These are phyloP conservation scores for Aspidoscelis tigris DNA, from an alignment of 2,113 vertebrate genomes.

Conservation along the genomic window DNA sequence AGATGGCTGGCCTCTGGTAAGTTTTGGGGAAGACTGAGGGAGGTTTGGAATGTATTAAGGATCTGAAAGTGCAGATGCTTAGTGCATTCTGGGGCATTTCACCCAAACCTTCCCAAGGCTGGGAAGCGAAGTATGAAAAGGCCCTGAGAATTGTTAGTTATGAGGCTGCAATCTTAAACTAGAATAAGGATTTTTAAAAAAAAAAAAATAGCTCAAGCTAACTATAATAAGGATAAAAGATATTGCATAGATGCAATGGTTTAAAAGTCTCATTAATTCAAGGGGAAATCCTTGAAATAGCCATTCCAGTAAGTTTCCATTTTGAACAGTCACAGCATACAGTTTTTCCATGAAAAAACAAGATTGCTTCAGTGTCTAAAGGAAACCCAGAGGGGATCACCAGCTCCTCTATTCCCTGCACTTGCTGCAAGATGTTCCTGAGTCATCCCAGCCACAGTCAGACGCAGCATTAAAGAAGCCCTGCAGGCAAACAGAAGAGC, in stretches of 20 bases:
- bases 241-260: conserved; percentile 36
- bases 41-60: too few relatives aligned
- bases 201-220: too few relatives aligned
- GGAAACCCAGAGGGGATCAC: conserved; percentile 36
- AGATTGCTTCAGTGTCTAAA: conserved; percentile 65
- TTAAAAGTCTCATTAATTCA: conserved; percentile 58
- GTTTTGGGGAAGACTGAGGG: too few relatives aligned
- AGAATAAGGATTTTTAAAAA: background rate
- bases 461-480: rapidly evolving
- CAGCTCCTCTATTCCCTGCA: conserved; percentile 18
- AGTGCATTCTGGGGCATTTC: too few relatives aligned
- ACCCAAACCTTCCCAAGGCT: too few relatives aligned
- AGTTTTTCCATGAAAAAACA: conserved; percentile 69
- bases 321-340: conserved; percentile 57
- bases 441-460: conserved; percentile 45
- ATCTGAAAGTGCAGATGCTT: too few relatives aligned
- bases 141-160: too few relatives aligned
- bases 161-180: background rate
- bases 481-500: background rate
- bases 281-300: conserved; percentile 65
- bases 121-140: too few relatives aligned
- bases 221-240: background rate
- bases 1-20: too few relatives aligned
- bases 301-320: conserved; percentile 71
- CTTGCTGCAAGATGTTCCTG: conserved; percentile 51